Conservation (phyloP, 2,113 vertebrate species). For the Limnothrissa miodon region DNA sequence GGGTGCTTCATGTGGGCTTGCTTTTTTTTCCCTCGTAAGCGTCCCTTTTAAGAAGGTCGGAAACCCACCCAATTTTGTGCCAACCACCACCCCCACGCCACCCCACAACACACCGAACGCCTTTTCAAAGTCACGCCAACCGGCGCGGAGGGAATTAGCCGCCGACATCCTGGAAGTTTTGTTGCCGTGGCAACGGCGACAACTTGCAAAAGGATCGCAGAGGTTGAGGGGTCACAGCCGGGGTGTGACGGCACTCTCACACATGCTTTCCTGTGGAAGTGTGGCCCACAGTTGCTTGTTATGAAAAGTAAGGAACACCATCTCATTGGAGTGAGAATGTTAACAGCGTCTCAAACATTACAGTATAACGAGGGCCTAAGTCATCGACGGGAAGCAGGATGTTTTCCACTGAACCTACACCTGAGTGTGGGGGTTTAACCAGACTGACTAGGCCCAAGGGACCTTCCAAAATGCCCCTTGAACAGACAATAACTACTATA, state of each 20-base stretch:
- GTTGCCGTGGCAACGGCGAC: constrained; percentile 15
- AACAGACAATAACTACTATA: neutral
- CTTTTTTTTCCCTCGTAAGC: constrained; percentile 23
- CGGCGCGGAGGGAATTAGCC: neutral
- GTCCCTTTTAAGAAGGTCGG: constrained; percentile 16
- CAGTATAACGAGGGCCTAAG: neutral
- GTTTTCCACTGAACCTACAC: neutral
- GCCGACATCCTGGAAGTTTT: constrained; percentile 16
- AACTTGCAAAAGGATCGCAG: neutral
- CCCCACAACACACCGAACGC: neutral
- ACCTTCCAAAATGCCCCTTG: neutral
- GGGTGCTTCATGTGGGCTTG: constrained; percentile 19
- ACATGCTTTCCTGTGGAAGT: constrained; percentile 20
- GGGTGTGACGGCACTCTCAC: constrained; percentile 21
- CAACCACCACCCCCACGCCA: constrained; percentile 2
- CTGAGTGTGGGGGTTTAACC: neutral
- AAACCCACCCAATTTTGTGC: constrained; percentile 13
- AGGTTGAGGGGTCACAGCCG: constrained; percentile 31
- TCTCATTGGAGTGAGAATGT: neutral
- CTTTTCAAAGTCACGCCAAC: constrained; percentile 16
- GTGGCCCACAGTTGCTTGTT: constrained; percentile 31
- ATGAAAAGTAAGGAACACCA: constrained; percentile 33
- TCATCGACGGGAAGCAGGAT: neutral
- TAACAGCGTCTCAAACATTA: neutral
- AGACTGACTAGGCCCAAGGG: neutral